Evolutionary conservation across 2,888 invertebrate species (phyloP), one percentile per base, ranked within the genome.

Genomic region (Andrena minutula): DNA sequence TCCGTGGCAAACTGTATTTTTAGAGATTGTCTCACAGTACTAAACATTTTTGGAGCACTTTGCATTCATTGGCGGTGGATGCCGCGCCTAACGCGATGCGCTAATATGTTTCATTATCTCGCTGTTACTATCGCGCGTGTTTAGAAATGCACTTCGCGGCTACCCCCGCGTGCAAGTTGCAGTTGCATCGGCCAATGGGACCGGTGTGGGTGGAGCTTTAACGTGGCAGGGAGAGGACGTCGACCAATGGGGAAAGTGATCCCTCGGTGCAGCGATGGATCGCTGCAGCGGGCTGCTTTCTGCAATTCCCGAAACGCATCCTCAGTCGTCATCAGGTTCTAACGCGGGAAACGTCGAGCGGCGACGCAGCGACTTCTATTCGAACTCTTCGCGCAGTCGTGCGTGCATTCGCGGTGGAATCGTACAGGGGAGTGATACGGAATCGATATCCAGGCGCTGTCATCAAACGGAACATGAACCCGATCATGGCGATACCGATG

Each of bases 401-500:
- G 63, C 12, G 73, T 56, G 58, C 35, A 23, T 23, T 28, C 12
- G 26, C n/a, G 26, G 58, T 53, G 60, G 32, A 8, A 28, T 65
- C 41, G 47, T 58, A 35, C 32, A 20, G 23, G 56, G 41, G 16
- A 12, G 66, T 75, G 75, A 32, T 28, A 58, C n/a, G 30, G 6
- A 0, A 16, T 60, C 8, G 6, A 30, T 30, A 30, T 32, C 10
- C 6, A 23, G 2, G 7, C 2, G 12, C 35, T 78, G 41, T 41
- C 4, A 41, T 41, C 16, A 41, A 41, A 41, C 41, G 23, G 28
- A 66, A n/a, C 47, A 90, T 88, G 80, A 89, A 90, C 75, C 74
- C 89, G 12, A 86, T 88, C 6, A 83, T 82, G 28, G 79, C 86
- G 12, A 20, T 79, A 12, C 74, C 84, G 0, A 86, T 89, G 85